These are phyloP conservation scores for Amorpha juglandis DNA, from an alignment of 2,888 invertebrate genomes.

Conservation along the genomic window DNA sequence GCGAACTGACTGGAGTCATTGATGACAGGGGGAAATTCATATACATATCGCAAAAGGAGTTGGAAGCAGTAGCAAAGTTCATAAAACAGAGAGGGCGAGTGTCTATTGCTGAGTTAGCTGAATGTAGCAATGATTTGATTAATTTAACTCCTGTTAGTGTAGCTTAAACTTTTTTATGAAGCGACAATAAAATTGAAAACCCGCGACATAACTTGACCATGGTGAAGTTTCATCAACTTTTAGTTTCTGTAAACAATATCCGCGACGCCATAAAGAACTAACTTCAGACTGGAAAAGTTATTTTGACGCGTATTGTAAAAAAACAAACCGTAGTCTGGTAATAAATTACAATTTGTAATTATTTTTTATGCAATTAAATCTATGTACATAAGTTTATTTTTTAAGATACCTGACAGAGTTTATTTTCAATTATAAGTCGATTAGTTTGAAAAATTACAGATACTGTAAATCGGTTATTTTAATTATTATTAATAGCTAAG, in stretches of 20 bases:
- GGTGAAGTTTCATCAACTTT: too few species aligned
- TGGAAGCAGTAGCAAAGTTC: constrained; percentile 97
- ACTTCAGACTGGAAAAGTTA: too few species aligned
- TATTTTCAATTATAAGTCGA: too few species aligned
- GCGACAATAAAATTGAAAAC: constrained; percentile 32
- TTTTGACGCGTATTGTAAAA: too few species aligned
- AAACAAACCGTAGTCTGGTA: background rate
- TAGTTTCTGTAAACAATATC: too few species aligned
- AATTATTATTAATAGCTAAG: too few species aligned
- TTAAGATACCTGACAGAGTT: too few species aligned
- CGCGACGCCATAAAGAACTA: too few species aligned
- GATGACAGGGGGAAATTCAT: constrained; percentile 99
- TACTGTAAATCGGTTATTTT: too few species aligned
- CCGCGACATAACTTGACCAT: background rate
- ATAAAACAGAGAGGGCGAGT: constrained; percentile 97
- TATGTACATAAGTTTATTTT: constrained; percentile 5
- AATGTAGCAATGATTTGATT: constrained; percentile 96
- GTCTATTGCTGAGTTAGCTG: constrained; percentile 96
- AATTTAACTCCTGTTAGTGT: constrained; percentile 87
- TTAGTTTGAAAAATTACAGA: too few species aligned
- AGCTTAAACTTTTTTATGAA: constrained; percentile 39
- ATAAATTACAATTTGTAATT: background rate
- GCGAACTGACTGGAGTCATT: constrained; percentile 96
- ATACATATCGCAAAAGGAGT: constrained; percentile 95
- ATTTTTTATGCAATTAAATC: background rate